phyloP scores from a whole-genome alignment of 2,888 invertebrate species.

The Bibio marci region DNA sequence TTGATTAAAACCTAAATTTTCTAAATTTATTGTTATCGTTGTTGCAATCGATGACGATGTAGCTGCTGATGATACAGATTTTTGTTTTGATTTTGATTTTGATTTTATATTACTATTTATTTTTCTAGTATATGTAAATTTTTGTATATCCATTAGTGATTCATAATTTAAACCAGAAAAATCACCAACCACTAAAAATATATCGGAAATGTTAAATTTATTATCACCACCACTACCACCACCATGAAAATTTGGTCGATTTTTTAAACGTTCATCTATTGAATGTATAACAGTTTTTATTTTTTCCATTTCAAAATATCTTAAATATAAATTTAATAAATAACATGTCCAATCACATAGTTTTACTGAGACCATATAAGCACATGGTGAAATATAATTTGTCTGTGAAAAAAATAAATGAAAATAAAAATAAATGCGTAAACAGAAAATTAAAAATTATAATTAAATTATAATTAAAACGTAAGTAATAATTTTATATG shows the following conservation, averaged over 20 bases:
- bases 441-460: background rate
- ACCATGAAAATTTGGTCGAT: background rate
- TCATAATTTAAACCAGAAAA: constrained; percentile 16
- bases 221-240: too few species aligned
- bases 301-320: constrained; percentile 3
- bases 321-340: constrained; percentile 4
- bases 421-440: background rate
- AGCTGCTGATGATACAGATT: background rate
- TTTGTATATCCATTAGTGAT: constrained; percentile 4
- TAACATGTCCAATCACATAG: constrained; percentile 5
- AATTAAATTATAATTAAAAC: too few species aligned
- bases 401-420: background rate
- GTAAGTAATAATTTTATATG: too few species aligned
- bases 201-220: constrained; percentile 12
- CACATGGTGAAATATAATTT: background rate
- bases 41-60: background rate
- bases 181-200: constrained; percentile 22
- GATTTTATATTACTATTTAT: background rate
- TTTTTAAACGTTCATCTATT: background rate
- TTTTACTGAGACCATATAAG: constrained; percentile 2
- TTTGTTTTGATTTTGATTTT: background rate
- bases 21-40: background rate
- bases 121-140: background rate
- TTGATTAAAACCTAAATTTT: background rate
- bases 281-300: constrained; percentile 2